phyloP scores from a whole-genome alignment of 2,888 invertebrate species.

The Galeopsomyia nigrocyanea region DNA sequence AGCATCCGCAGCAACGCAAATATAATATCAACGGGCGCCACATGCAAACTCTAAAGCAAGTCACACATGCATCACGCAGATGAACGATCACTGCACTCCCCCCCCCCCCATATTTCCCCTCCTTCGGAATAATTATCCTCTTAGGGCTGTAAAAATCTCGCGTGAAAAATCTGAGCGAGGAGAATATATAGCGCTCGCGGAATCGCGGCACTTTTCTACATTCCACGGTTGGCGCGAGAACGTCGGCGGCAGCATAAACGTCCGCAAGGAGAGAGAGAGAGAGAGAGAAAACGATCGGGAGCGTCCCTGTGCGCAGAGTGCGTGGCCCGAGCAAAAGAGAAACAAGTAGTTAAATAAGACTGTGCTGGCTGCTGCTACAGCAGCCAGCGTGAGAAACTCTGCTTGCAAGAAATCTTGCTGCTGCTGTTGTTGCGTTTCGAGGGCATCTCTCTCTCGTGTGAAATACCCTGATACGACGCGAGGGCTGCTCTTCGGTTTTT shows the following conservation, averaged over 20 bases:
- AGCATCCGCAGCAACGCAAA: too few relatives aligned
- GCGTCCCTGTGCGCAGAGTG: constrained; percentile 1
- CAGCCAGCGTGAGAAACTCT: constrained; percentile 35
- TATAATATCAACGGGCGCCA: not conserved
- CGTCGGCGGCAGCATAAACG: constrained; percentile 12
- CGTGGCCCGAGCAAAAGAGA: constrained; percentile 43
- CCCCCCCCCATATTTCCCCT: too few relatives aligned
- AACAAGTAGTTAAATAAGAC: constrained; percentile 46
- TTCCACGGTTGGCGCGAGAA: constrained; percentile 19
- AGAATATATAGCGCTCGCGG: constrained; percentile 2
- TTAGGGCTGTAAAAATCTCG: constrained; percentile 1
- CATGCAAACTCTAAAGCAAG: not conserved
- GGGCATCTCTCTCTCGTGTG: constrained; percentile 32
- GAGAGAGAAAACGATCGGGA: constrained; percentile 23
- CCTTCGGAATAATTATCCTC: constrained; percentile 25
- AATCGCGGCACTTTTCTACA: constrained; percentile 42
- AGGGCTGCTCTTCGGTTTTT: constrained; percentile 6
- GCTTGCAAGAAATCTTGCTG: constrained; percentile 7
- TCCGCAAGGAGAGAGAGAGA: constrained; percentile 21
- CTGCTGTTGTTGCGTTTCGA: constrained; percentile 18
- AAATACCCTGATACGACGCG: constrained; percentile 13
- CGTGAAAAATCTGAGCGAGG: constrained; percentile 19
- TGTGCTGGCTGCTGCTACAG: constrained; percentile 1
- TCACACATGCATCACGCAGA: not conserved
- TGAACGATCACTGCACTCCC: too few relatives aligned